Conservation (phyloP, 2,113 vertebrate genomes). For the Synodontis membranacea region DNA sequence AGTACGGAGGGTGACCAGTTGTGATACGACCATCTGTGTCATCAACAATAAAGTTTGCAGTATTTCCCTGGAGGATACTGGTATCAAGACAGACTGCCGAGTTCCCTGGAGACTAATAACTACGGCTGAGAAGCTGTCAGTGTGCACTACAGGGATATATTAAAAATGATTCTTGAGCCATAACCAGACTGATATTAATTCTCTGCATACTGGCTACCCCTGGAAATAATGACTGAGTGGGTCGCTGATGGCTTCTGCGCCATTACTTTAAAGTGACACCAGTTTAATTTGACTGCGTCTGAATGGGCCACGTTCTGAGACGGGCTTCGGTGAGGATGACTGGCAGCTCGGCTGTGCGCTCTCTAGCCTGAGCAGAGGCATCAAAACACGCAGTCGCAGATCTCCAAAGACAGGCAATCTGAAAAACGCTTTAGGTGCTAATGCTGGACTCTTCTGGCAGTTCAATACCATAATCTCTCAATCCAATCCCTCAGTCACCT, state of each 20-base stretch:
- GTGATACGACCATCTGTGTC: slow-evolving; percentile 1
- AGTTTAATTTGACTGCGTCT: slow-evolving; percentile 66
- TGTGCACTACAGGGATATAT: slow-evolving; percentile 10
- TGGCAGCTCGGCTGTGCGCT: slow-evolving; percentile 36
- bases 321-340: slow-evolving; percentile 41
- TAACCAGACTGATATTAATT: slow-evolving; percentile 34
- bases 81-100: not conserved
- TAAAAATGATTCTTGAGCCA: slow-evolving; percentile 31
- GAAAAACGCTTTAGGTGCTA: slow-evolving; percentile 47
- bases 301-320: slow-evolving; percentile 56
- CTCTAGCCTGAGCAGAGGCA: slow-evolving; percentile 23
- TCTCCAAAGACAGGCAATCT: slow-evolving; percentile 54
- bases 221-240: slow-evolving; percentile 58
- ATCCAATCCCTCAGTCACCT: slow-evolving; percentile 12
- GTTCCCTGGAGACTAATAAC: slow-evolving; percentile 12
- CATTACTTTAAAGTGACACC: slow-evolving; percentile 54
- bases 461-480: slow-evolving; percentile 48
- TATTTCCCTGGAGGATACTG: not conserved
- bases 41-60: slow-evolving; percentile 20
- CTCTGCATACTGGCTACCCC: not conserved
- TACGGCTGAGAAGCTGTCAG: slow-evolving; percentile 4
- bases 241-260: slow-evolving; percentile 57
- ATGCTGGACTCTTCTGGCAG: slow-evolving; percentile 37
- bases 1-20: not conserved
- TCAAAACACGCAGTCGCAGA: slow-evolving; percentile 44